Base-by-base conservation (phyloP, 2,797 vertebrate species). In the Helostoma temminkii region DNA sequence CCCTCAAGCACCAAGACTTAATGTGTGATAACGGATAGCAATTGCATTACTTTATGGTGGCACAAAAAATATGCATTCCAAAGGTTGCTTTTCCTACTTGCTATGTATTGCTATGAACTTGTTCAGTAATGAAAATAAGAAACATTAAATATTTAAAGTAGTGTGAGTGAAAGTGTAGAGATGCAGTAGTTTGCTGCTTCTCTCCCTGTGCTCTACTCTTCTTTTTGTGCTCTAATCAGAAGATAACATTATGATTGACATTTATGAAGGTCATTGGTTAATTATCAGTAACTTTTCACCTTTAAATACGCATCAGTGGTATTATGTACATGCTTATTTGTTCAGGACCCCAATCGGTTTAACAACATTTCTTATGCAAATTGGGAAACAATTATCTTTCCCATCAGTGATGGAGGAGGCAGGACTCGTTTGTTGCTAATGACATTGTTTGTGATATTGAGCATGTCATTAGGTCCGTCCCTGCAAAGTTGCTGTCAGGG, bases 221-320 rank as follows among this genome's bases (percentile, higher is more conserved):
- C 54, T 59, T 54, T 63, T 66, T 64, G 64, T 58, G 75, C 80
- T 84, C 60, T 61, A 80, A 89, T 92, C 68, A 72, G 65, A 78
- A 21, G 86, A 89, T 90, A 92, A 82, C 88, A 85, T 85, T 84
- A 78, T 89, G 87, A 91, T 87, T 90, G 92, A 84, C 89, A 92
- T 91, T 91, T 89, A 58, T 24, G 52, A 87, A 91, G 92, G 92
- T 92, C 84, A 85, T 39, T 43, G 80, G 88, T 89, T 91, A 91
- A 92, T 87, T 78, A 88, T 86, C 86, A 74, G 65, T 63, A 79
- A 85, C 88, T 90, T 86, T 71, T 89, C 78, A 89, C 84, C 87
- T 89, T 89, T 91, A 89, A 84, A 86, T 84, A 83, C 22, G 76
- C 80, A 70, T 77, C 76, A 70, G 62, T 73, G 30, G 59, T 61